These are phyloP conservation scores for Dicyrtomina minuta DNA, from an alignment of 2,888 invertebrate genomes.

Conservation along the genomic window DNA sequence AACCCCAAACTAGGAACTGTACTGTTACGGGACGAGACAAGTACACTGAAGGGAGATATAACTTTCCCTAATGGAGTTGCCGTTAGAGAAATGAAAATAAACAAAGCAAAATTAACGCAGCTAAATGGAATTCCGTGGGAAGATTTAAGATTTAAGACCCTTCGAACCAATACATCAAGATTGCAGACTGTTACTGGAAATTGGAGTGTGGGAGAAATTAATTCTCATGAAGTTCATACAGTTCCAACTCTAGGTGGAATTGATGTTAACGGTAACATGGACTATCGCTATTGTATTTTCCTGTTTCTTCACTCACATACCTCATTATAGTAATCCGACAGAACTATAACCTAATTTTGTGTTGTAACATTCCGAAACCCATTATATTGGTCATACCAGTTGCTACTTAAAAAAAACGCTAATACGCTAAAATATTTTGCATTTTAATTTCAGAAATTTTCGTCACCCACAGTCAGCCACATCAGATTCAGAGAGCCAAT, in stretches of 20 bases:
- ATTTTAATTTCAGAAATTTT: conserved; percentile 35
- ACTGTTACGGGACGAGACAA: conserved; percentile 29
- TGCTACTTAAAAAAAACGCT: too few species aligned
- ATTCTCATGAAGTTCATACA: conserved; percentile 4
- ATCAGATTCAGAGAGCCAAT: conserved; percentile 18
- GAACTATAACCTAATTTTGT: too few species aligned
- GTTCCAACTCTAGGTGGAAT: conserved; percentile 3
- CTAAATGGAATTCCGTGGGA: conserved; percentile 13
- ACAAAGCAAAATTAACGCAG: neutral
- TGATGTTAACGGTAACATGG: too few species aligned
- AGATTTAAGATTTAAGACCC: conserved; percentile 8
- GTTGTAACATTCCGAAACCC: too few species aligned
- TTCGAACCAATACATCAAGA: conserved; percentile 13
- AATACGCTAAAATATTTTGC: too few species aligned
- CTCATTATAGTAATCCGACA: too few species aligned
- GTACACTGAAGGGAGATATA: conserved; percentile 30
- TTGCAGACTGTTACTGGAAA: conserved; percentile 34
- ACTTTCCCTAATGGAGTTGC: conserved; percentile 26
- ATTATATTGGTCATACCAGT: too few species aligned
- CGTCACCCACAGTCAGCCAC: conserved; percentile 18
- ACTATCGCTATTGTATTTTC: too few species aligned
- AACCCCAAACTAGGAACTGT: conserved; percentile 26
- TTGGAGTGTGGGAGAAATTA: conserved; percentile 37
- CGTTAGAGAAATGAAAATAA: conserved; percentile 9
- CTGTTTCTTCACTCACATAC: too few species aligned